Percentiles rank a stretch among this genome's conserved stretches.
Conservation (phyloP, 2,888 invertebrate genomes). For the Alitta virens region DNA sequence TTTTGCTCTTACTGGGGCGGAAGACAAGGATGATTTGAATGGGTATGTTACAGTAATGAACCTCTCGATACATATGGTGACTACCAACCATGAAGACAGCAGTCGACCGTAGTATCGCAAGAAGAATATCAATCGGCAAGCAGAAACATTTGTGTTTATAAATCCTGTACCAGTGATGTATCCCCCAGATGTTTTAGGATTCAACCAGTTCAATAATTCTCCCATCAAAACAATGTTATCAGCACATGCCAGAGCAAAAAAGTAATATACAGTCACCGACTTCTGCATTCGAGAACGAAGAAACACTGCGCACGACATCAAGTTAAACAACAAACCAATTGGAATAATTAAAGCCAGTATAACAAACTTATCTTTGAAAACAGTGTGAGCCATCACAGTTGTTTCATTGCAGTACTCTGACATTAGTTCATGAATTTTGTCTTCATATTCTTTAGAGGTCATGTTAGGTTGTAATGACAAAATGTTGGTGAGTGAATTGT, state of each 20-base stretch:
- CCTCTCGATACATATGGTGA: slow-evolving; percentile 6
- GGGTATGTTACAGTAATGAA: slow-evolving; percentile 12
- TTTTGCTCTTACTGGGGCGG: slow-evolving; percentile 1
- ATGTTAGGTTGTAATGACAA: too few species aligned
- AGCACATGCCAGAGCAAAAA: slow-evolving; percentile 7
- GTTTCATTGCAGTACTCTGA: too few species aligned
- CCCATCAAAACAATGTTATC: slow-evolving; percentile 14
- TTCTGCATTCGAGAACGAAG: slow-evolving; percentile 5
- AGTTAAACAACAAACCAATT: slow-evolving; percentile 8
- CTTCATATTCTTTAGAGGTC: too few species aligned
- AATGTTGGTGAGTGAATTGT: too few species aligned
- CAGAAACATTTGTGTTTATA: background rate
- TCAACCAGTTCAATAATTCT: slow-evolving; percentile 9
- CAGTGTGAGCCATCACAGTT: too few species aligned
- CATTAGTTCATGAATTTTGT: too few species aligned
- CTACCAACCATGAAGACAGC: slow-evolving; percentile 8
- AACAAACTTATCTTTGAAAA: slow-evolving; percentile 6
- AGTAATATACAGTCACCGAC: slow-evolving; percentile 6
- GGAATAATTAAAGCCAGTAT: slow-evolving; percentile 12
- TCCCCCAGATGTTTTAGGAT: background rate
- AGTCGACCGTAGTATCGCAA: slow-evolving; percentile 4
- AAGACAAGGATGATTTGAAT: background rate
- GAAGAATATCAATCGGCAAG: background rate
- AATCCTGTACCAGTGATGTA: background rate
- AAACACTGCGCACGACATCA: slow-evolving; percentile 8